Percentiles rank a stretch among this genome's conserved stretches.
Conservation (phyloP, 2,797 vertebrate species). For the Vireo griseus region DNA sequence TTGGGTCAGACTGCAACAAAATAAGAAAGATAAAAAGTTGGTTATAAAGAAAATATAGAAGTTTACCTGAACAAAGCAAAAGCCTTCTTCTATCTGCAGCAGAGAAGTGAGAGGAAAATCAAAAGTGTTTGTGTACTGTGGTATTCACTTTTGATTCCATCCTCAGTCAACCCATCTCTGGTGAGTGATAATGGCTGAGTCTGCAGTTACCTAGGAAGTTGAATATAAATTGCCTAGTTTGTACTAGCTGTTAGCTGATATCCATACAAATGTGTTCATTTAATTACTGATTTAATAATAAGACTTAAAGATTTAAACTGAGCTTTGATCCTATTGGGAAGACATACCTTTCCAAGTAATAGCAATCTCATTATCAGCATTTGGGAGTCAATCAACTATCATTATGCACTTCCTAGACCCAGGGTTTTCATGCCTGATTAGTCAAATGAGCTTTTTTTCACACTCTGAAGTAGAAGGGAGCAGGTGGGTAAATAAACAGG, state of each 20-base stretch:
- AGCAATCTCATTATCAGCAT: background rate
- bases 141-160: background rate
- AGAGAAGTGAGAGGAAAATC: background rate
- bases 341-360: background rate
- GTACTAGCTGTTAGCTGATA: background rate
- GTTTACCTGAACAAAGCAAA: background rate
- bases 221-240: background rate
- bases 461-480: background rate
- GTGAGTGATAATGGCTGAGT: background rate
- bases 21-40: background rate
- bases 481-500: background rate
- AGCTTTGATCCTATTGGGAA: background rate
- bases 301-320: background rate
- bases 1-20: background rate
- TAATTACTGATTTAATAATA: background rate
- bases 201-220: background rate
- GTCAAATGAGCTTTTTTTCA: background rate
- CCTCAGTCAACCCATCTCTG: background rate
- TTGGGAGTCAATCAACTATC: background rate
- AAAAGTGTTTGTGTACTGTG: background rate
- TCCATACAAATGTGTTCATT: background rate
- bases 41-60: background rate
- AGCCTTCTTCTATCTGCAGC: background rate
- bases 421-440: background rate
- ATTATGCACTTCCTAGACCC: background rate